These are phyloP conservation scores for Ivindomyrus marchei DNA, from an alignment of 2,113 vertebrate genomes.

Conservation along the genomic window DNA sequence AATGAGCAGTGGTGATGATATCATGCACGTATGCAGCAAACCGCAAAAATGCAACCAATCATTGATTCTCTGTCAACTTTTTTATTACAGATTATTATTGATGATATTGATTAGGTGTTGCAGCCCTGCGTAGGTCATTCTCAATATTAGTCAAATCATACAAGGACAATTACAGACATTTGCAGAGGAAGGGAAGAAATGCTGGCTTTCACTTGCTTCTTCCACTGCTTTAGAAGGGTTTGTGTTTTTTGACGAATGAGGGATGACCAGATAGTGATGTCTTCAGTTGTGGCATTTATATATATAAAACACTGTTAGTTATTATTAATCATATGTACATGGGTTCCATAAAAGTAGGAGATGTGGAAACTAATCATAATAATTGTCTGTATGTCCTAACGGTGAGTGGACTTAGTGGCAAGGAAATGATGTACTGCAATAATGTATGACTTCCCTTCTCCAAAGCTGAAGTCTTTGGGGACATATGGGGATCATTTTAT, in stretches of 20 bases:
- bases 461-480: not conserved
- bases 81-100: not conserved
- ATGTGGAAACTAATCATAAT: not conserved
- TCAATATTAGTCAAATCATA: not conserved
- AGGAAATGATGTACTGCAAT: not conserved
- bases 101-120: not conserved
- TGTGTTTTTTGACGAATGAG: not conserved
- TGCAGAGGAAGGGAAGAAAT: not conserved
- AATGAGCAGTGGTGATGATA: not conserved
- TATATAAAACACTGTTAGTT: not conserved
- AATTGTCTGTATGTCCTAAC: not conserved
- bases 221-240: not conserved
- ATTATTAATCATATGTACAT: not conserved
- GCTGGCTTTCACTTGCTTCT: not conserved
- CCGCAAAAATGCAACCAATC: too few relatives aligned
- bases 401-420: not conserved
- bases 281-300: not conserved
- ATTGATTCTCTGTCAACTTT: too few relatives aligned
- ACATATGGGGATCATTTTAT: constrained; percentile 1
- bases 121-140: not conserved
- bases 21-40: not conserved
- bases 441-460: not conserved
- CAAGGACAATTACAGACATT: not conserved
- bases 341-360: not conserved
- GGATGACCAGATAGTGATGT: not conserved